Percentiles rank a stretch among this genome's conserved stretches.
These are phyloP conservation scores for Caradrina kadenii DNA, from an alignment of 2,888 invertebrate genomes.

Conservation along the genomic window DNA sequence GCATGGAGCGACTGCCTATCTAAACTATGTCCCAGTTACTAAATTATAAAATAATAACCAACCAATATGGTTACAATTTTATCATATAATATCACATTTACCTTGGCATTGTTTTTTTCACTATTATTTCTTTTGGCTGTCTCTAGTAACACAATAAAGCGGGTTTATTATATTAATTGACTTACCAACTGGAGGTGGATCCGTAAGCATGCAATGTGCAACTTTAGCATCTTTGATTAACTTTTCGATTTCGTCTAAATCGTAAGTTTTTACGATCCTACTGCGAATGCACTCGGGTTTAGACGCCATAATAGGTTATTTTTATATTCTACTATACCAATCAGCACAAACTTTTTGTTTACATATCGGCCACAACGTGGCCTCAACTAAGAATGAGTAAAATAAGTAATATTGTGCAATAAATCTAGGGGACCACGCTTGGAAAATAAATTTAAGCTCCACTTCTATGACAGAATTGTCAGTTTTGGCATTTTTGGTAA, in stretches of 20 bases:
- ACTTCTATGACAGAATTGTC: conserved; percentile 21
- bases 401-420: conserved; percentile 50
- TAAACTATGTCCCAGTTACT: background rate
- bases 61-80: background rate
- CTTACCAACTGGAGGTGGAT: conserved; percentile 88
- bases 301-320: conserved; percentile 73
- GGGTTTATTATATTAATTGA: conserved; percentile 31
- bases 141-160: background rate
- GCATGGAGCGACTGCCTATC: background rate
- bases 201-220: conserved; percentile 91
- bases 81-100: background rate
- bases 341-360: conserved; percentile 16
- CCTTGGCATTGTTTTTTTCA: background rate
- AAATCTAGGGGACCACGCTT: background rate
- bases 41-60: conserved; percentile 27
- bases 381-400: conserved; percentile 5
- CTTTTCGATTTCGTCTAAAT: conserved; percentile 87
- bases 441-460: background rate
- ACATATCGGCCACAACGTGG: conserved; percentile 24
- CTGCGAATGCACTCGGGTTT: conserved; percentile 78
- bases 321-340: conserved; percentile 10
- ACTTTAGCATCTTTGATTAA: conserved; percentile 89
- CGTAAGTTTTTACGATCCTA: conserved; percentile 86
- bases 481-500: conserved; percentile 5
- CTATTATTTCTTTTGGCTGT: background rate